phyloP scores from a whole-genome alignment of 2,888 invertebrate genomes.

The Holacanthella duospinosa region DNA sequence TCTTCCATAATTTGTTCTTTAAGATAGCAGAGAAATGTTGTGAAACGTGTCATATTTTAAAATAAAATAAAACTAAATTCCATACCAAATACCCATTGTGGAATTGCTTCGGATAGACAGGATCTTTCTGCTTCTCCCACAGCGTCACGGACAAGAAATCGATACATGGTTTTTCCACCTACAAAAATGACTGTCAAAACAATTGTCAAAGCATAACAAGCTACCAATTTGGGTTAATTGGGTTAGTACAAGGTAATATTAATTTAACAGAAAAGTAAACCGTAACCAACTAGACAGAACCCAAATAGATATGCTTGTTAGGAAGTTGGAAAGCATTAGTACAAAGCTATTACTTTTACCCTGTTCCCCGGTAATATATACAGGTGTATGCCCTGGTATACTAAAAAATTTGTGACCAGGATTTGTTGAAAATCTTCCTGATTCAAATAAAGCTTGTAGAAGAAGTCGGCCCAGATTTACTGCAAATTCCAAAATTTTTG shows the following conservation, averaged over 20 bases:
- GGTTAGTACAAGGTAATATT: too few relatives aligned
- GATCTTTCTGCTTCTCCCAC: constrained; percentile 89
- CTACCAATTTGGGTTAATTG: too few relatives aligned
- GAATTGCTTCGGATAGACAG: constrained; percentile 83
- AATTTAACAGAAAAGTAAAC: too few relatives aligned
- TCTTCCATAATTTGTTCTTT: constrained; percentile 52
- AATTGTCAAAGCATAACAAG: too few relatives aligned
- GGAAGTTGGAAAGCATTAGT: too few relatives aligned
- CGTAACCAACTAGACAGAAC: too few relatives aligned
- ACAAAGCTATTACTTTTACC: neutral
- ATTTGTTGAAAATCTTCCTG: constrained; percentile 54
- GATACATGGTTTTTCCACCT: constrained; percentile 81
- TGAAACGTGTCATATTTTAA: too few relatives aligned
- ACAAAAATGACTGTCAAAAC: neutral
- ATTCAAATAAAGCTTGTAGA: constrained; percentile 81
- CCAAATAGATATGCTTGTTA: constrained; percentile 14
- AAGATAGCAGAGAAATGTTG: too few relatives aligned
- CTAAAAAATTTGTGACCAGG: constrained; percentile 60
- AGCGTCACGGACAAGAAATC: constrained; percentile 78
- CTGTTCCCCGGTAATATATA: constrained; percentile 70
- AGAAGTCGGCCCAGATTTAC: constrained; percentile 93
- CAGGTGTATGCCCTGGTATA: constrained; percentile 89
- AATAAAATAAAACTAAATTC: constrained; percentile 40
- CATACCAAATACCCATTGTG: constrained; percentile 81
- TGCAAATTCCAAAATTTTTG: constrained; percentile 33